Percentiles rank a stretch among this genome's conserved stretches.
Evolutionary conservation across 1,140 invertebrate species (phyloP).

Genomic region (Fragariocoptes setiger): DNA sequence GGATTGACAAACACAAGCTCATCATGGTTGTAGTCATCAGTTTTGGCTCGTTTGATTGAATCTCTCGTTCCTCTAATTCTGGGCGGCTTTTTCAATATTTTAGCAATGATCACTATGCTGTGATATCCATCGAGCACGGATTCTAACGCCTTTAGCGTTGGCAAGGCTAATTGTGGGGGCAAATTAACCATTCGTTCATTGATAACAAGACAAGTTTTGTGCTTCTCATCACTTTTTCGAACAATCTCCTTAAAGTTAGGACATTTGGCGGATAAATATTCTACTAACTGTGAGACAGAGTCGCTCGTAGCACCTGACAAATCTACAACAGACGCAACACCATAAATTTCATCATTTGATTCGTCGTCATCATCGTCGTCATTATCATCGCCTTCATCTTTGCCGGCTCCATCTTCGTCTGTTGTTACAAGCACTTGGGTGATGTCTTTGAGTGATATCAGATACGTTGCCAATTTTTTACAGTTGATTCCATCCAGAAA

Average conservation of each 20-base stretch:
- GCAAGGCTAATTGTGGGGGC: not conserved
- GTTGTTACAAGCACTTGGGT: not conserved
- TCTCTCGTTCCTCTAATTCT: too few species aligned
- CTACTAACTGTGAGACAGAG: not conserved
- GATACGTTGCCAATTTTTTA: not conserved
- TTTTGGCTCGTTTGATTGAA: not conserved
- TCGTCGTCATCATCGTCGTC: not conserved
- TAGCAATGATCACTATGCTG: not conserved
- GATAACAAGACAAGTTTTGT: not conserved
- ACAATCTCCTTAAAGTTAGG: not conserved
- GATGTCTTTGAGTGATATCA: not conserved
- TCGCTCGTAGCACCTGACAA: not conserved
- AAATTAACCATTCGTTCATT: not conserved
- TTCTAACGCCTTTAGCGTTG: not conserved
- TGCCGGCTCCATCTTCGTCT: not conserved
- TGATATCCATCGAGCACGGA: not conserved
- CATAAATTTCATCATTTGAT: not conserved
- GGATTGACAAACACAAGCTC: not conserved
- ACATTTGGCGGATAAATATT: not conserved
- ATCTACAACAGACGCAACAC: not conserved
- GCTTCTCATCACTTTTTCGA: not conserved
- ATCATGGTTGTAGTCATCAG: not conserved
- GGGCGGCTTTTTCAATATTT: not conserved
- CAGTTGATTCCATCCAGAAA: not conserved
- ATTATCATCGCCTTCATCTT: not conserved